Evolutionary conservation across 2,113 vertebrate species (phyloP), one percentile per base, ranked within the genome.

Genomic region (Amblyopsis rosae): DNA sequence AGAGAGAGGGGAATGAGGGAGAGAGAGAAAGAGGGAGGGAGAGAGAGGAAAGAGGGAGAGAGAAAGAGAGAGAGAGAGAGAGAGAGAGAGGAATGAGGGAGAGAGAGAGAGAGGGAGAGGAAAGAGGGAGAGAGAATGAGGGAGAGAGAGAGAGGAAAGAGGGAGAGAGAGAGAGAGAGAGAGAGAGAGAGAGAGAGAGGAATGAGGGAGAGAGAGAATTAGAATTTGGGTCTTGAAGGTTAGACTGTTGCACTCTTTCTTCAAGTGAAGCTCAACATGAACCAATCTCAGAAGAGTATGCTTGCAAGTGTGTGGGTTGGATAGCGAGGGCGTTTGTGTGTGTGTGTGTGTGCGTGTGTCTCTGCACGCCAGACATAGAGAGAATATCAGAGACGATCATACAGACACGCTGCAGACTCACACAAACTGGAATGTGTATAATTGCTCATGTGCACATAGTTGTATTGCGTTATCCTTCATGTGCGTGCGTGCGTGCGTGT

Each of bases 181-280:
- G 12, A 60, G 13, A 10, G 3, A 41, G 26, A 45, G 13, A 3
- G 15, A 10, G 8, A n/a, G 19, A 2, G 19, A 26, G 19, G 19
- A n/a, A n/a, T n/a, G n/a, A n/a, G 19, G 63, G 12, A 60, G 13
- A 15, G 3, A 41, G 26, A 51, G 13, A 3, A 10, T 3, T 12
- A n/a, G 26, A 17, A 13, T 57, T 56, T 35, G 62, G 12, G 16
- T 73, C 16, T 66, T 51, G 55, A 78, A 77, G 63, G 74, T 73
- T 72, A 77, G 48, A 60, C 17, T 66, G 11, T 59, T 67, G 69
- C 47, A 17, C 54, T 59, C 41, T 16, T 68, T 78, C 45, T 69
- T 70, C 47, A 61, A 61, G 19, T 67, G 79, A 70, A 67, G 77
- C 82, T 67, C 54, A 67, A 67, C 61, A 63, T 59, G 58, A 63